Percentiles rank a stretch among this genome's conserved stretches.
Conservation (phyloP, 2,888 invertebrate genomes). For the Sphecodes monilicornis region DNA sequence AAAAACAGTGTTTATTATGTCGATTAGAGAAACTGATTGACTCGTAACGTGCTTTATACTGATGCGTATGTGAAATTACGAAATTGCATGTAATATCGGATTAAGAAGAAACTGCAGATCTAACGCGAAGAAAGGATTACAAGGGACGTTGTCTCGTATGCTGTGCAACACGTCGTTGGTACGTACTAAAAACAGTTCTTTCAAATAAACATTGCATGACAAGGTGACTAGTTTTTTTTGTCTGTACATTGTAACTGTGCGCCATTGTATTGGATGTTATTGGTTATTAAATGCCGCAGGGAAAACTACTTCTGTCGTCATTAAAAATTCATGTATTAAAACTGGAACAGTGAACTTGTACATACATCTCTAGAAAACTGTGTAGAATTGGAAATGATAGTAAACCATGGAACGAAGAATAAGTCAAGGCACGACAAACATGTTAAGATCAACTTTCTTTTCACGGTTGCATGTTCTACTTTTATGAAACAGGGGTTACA, state of each 20-base stretch:
- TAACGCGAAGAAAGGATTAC: slow-evolving; percentile 54
- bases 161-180: slow-evolving; percentile 26
- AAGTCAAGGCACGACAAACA: no score
- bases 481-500: no score
- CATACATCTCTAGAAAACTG: neutral
- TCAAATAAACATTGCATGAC: neutral
- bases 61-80: slow-evolving; percentile 46
- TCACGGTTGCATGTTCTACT: neutral
- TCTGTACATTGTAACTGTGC: neutral
- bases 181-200: neutral
- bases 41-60: slow-evolving; percentile 16
- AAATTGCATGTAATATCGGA: slow-evolving; percentile 42
- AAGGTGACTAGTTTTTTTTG: neutral
- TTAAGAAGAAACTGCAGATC: slow-evolving; percentile 36
- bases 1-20: neutral
- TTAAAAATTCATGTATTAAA: no score
- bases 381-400: neutral
- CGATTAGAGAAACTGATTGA: slow-evolving; percentile 15
- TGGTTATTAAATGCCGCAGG: no score
- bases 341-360: no score
- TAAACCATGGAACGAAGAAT: no score
- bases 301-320: no score
- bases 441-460: neutral
- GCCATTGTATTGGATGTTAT: neutral
- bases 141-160: slow-evolving; percentile 38